These are phyloP conservation scores for Sphaeridia pumilis DNA, from an alignment of 2,888 invertebrate genomes.

Conservation along the genomic window DNA sequence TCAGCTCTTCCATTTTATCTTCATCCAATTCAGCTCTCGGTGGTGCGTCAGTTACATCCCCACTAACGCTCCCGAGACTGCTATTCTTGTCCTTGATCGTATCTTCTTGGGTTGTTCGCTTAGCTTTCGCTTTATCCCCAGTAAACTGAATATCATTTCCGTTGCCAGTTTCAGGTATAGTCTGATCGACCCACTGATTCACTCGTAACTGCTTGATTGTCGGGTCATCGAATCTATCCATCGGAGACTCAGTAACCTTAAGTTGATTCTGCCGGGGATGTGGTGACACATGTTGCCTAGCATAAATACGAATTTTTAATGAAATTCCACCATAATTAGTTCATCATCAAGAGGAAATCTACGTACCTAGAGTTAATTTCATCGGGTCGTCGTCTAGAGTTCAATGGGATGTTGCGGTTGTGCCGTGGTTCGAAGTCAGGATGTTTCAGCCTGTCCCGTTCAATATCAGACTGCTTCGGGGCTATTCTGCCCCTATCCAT, in stretches of 20 bases:
- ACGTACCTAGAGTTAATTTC: too few species aligned
- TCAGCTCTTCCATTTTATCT: conserved; percentile 22
- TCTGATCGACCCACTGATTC: conserved; percentile 35
- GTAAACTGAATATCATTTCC: conserved; percentile 13
- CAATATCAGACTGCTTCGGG: conserved; percentile 11
- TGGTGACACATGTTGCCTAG: too few species aligned
- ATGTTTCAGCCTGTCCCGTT: conserved; percentile 10
- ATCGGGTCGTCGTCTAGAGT: too few species aligned
- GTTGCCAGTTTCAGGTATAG: conserved; percentile 18
- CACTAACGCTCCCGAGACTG: conserved; percentile 9
- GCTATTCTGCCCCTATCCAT: conserved; percentile 7
- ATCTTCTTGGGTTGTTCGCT: conserved; percentile 5
- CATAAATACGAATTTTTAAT: too few species aligned
- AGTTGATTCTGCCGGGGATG: too few species aligned
- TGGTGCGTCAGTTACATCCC: conserved; percentile 5
- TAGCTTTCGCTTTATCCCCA: conserved; percentile 9
- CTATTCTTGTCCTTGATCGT: conserved; percentile 13
- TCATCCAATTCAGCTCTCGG: conserved; percentile 1
- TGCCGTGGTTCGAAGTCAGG: too few species aligned
- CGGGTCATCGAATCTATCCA: conserved; percentile 31
- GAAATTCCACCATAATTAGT: too few species aligned
- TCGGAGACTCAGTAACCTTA: conserved; percentile 32
- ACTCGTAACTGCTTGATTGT: conserved; percentile 29
- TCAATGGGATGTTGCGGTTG: too few species aligned
- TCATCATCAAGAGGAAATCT: too few species aligned